Conservation (phyloP, 1,140 invertebrate genomes). For the Halesus radiatus region DNA sequence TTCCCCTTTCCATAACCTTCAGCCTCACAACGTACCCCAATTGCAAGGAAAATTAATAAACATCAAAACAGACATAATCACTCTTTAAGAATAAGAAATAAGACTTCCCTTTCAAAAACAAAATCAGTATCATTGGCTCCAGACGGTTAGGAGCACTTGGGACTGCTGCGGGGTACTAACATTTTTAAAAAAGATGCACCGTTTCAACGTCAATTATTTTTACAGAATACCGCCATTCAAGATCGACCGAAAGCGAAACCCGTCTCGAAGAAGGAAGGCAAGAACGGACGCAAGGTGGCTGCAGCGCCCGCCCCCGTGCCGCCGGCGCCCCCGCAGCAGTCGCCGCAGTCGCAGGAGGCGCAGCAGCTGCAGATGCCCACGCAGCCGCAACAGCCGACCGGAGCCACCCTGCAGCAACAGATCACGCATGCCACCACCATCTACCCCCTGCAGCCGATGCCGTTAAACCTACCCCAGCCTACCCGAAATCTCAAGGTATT, state of each 20-base stretch:
- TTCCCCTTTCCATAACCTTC: too few species aligned
- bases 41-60: too few species aligned
- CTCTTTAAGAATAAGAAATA: too few species aligned
- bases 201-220: not conserved
- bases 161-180: too few species aligned
- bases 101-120: too few species aligned
- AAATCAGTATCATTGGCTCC: too few species aligned
- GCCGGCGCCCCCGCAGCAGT: conserved; percentile 59
- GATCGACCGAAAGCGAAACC: conserved; percentile 86
- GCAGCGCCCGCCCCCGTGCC: not conserved
- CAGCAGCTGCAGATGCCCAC: conserved; percentile 64
- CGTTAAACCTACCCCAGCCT: conserved; percentile 36
- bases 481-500: conserved; percentile 18
- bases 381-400: conserved; percentile 65
- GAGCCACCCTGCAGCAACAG: conserved; percentile 63
- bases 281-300: conserved; percentile 67
- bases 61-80: too few species aligned
- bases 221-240: conserved; percentile 81
- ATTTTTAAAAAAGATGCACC: too few species aligned
- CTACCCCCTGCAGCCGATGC: conserved; percentile 45
- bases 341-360: conserved; percentile 62
- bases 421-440: conserved; percentile 50
- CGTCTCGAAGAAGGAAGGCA: conserved; percentile 82
- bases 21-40: too few species aligned
- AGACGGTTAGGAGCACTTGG: too few species aligned